Evolutionary conservation across 2,888 invertebrate genomes (phyloP).

Genomic region (Nudaria mundana): DNA sequence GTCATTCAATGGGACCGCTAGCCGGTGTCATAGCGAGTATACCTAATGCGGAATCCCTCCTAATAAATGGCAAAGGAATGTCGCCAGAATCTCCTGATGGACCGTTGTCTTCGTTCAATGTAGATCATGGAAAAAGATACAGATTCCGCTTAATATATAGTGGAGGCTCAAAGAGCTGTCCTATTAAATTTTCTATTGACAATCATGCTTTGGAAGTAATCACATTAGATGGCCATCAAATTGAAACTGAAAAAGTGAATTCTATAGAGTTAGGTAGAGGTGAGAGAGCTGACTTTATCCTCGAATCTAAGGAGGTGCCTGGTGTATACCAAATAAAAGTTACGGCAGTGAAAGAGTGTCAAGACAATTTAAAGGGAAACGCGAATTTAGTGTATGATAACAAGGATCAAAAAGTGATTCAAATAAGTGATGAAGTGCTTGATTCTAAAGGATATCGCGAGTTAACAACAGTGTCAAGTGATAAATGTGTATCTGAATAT

Average conservation of each 20-base stretch:
- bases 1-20: constrained; percentile 77
- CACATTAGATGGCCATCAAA: constrained; percentile 85
- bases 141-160: constrained; percentile 85
- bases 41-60: constrained; percentile 74
- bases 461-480: constrained; percentile 68
- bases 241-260: constrained; percentile 79
- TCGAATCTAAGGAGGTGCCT: constrained; percentile 81
- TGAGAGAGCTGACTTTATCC: constrained; percentile 88
- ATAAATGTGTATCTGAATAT: constrained; percentile 64
- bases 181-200: constrained; percentile 84
- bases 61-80: constrained; percentile 84
- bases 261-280: constrained; percentile 84
- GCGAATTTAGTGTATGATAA: constrained; percentile 75
- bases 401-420: constrained; percentile 47
- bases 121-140: constrained; percentile 82
- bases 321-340: constrained; percentile 84
- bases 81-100: constrained; percentile 63
- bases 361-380: constrained; percentile 70
- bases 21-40: constrained; percentile 64
- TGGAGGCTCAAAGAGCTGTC: constrained; percentile 85
- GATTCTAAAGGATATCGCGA: constrained; percentile 46
- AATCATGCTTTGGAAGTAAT: constrained; percentile 84
- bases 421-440: constrained; percentile 52
- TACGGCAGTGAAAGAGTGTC: constrained; percentile 72
- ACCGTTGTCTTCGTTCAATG: constrained; percentile 71